phyloP scores from a whole-genome alignment of 2,888 invertebrate species.

The Xestia sexstrigata region DNA sequence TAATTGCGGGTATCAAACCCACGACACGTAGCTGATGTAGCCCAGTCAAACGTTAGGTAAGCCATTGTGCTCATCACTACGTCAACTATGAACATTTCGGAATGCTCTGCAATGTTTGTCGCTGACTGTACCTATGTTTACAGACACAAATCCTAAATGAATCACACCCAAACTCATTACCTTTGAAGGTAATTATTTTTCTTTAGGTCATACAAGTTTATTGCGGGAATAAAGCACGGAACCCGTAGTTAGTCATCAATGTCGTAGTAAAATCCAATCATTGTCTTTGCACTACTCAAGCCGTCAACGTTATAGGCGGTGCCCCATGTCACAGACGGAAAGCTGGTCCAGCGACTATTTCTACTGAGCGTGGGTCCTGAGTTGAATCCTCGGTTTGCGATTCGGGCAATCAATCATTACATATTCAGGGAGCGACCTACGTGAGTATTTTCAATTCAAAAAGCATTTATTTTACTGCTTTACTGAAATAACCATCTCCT shows the following conservation, averaged over 20 bases:
- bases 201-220: not conserved
- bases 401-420: not conserved
- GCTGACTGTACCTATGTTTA: conserved; percentile 3
- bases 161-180: not conserved
- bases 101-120: not conserved
- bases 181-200: not conserved
- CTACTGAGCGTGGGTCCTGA: no score
- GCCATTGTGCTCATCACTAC: not conserved
- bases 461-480: not conserved
- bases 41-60: not conserved
- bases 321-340: not conserved
- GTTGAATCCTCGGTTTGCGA: not conserved
- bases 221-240: not conserved
- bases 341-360: not conserved
- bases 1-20: not conserved
- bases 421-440: no score
- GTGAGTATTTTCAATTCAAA: not conserved
- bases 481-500: not conserved
- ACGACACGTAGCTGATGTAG: not conserved
- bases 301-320: not conserved
- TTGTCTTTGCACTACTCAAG: not conserved
- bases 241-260: not conserved
- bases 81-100: not conserved
- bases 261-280: not conserved
- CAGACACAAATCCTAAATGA: not conserved